These are phyloP conservation scores for Ptyas mucosa DNA, from an alignment of 2,113 vertebrate genomes.

Conservation along the genomic window DNA sequence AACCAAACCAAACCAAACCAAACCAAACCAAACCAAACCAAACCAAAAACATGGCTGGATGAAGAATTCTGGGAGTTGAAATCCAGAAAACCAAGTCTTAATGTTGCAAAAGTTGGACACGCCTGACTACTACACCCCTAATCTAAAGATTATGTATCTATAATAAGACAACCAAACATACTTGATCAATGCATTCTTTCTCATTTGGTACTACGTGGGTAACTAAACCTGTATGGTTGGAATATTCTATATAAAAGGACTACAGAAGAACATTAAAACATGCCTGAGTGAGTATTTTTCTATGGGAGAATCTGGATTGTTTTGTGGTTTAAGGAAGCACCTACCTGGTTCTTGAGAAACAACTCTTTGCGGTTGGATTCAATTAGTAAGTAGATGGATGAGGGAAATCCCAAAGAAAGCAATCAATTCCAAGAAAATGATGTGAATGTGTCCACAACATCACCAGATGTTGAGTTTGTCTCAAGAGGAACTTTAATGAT, in stretches of 20 bases:
- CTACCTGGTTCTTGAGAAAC: not conserved
- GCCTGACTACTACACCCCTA: not conserved
- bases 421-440: not conserved
- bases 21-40: too few relatives aligned
- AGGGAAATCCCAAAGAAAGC: not conserved
- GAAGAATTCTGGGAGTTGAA: not conserved
- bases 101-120: not conserved
- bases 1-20: too few relatives aligned
- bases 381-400: not conserved
- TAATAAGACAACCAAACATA: not conserved
- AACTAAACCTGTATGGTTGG: not conserved
- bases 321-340: not conserved
- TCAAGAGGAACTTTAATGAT: not conserved
- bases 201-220: not conserved
- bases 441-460: not conserved
- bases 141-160: not conserved
- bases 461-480: not conserved
- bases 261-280: not conserved
- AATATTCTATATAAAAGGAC: not conserved
- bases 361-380: not conserved
- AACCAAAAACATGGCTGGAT: not conserved
- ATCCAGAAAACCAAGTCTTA: not conserved
- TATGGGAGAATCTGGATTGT: not conserved
- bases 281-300: not conserved
- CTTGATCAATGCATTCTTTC: not conserved